phyloP scores from a whole-genome alignment of 2,888 invertebrate species.

The Cataglyphis albicans region DNA sequence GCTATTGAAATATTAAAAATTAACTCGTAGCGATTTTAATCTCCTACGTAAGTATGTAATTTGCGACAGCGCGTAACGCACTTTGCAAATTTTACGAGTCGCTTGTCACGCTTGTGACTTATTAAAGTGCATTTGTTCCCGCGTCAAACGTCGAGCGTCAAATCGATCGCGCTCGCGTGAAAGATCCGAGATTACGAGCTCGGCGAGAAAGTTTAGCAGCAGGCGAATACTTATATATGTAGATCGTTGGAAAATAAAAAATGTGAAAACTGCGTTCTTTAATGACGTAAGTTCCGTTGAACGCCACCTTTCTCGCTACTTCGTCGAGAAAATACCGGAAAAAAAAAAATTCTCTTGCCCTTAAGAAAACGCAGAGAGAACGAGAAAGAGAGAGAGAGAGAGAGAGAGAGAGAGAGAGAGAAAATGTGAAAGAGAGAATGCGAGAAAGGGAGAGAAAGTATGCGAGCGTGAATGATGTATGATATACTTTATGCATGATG shows the following conservation, averaged over 20 bases:
- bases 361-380: slow-evolving; percentile 19
- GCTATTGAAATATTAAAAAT: slow-evolving; percentile 28
- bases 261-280: slow-evolving; percentile 13
- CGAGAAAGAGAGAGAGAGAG: background rate
- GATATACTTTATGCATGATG: slow-evolving; percentile 39
- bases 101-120: background rate
- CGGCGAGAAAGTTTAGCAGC: background rate
- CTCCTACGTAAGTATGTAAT: slow-evolving; percentile 26
- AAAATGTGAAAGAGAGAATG: slow-evolving; percentile 26
- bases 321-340: slow-evolving; percentile 28
- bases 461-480: slow-evolving; percentile 44
- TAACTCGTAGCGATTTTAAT: slow-evolving; percentile 35
- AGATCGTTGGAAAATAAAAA: background rate
- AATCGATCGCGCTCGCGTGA: slow-evolving; percentile 23
- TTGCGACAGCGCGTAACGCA: background rate
- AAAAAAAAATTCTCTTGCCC: slow-evolving; percentile 38
- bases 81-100: slow-evolving; percentile 20
- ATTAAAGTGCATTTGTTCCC: slow-evolving; percentile 14
- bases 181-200: slow-evolving; percentile 3
- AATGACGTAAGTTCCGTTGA: slow-evolving; percentile 15
- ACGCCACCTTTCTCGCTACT: slow-evolving; percentile 31
- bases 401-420: background rate
- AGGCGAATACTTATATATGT: background rate
- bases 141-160: slow-evolving; percentile 1
- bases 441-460: slow-evolving; percentile 43